phyloP scores from a whole-genome alignment of 2,113 vertebrate species.

The Perognathus longimembris region DNA sequence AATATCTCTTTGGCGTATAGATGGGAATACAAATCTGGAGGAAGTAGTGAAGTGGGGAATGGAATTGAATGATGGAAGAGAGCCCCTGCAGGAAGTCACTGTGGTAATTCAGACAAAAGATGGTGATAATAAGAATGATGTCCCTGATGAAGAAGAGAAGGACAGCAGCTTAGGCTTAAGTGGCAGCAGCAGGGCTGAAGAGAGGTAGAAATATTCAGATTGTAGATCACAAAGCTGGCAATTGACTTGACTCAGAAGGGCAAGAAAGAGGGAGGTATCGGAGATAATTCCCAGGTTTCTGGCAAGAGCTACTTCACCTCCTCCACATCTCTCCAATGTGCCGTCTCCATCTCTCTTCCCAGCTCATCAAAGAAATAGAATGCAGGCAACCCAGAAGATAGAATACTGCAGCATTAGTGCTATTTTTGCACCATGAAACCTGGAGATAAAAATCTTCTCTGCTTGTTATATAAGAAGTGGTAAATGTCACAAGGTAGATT shows the following conservation, averaged over 20 bases:
- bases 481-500: slow-evolving; percentile 65
- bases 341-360: not conserved
- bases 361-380: slow-evolving; percentile 52
- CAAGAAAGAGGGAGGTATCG: not conserved
- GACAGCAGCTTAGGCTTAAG: not conserved
- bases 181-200: not conserved
- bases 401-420: slow-evolving; percentile 47
- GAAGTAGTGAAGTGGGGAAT: not conserved
- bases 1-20: not conserved
- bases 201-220: not conserved
- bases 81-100: not conserved
- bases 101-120: not conserved
- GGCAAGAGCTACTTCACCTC: slow-evolving; percentile 5
- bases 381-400: slow-evolving; percentile 6
- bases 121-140: not conserved
- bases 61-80: not conserved
- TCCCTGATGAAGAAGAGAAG: not conserved
- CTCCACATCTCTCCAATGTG: slow-evolving; percentile 13
- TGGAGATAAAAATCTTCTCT: slow-evolving; percentile 61
- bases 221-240: not conserved
- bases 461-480: slow-evolving; percentile 61
- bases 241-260: not conserved
- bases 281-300: not conserved
- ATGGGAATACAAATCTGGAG: not conserved
- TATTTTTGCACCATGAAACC: slow-evolving; percentile 70